These are phyloP conservation scores for Ctena decussata DNA, from an alignment of 2,888 invertebrate genomes.

Conservation along the genomic window DNA sequence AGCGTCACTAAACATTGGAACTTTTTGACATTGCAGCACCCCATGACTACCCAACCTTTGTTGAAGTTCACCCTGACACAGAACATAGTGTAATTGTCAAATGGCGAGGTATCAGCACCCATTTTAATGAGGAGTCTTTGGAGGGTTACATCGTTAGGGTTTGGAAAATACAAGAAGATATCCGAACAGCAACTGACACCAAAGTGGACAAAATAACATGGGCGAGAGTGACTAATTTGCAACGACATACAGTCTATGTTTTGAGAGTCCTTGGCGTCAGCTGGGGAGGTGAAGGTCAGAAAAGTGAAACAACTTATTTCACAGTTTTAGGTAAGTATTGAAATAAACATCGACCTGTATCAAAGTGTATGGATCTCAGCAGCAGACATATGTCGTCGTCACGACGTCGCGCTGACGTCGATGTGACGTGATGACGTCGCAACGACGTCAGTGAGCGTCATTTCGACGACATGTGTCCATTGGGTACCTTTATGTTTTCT, in stretches of 20 bases:
- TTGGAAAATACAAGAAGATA: constrained; percentile 65
- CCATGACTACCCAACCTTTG: constrained; percentile 97
- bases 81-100: constrained; percentile 95
- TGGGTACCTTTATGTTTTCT: too few species aligned
- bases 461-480: too few species aligned
- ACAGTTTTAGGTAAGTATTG: constrained; percentile 57
- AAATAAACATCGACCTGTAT: too few species aligned
- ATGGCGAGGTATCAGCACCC: constrained; percentile 95
- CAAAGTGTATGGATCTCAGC: too few species aligned
- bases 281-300: constrained; percentile 58
- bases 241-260: constrained; percentile 61
- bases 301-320: constrained; percentile 61
- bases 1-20: too few species aligned
- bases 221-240: constrained; percentile 49
- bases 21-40: constrained; percentile 93
- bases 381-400: too few species aligned
- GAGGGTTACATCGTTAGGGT: constrained; percentile 92
- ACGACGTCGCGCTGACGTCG: too few species aligned
- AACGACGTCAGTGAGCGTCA: too few species aligned
- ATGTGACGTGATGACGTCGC: too few species aligned
- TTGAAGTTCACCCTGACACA: constrained; percentile 93
- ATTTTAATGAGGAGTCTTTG: constrained; percentile 96
- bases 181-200: constrained; percentile 53
- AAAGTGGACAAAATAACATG: constrained; percentile 28
- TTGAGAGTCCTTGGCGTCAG: constrained; percentile 58